A percentile compares a stretch with the other conserved stretches of the same genome.
phyloP scores from a whole-genome alignment of 2,113 vertebrate species.

The Camarhynchus parvulus region DNA sequence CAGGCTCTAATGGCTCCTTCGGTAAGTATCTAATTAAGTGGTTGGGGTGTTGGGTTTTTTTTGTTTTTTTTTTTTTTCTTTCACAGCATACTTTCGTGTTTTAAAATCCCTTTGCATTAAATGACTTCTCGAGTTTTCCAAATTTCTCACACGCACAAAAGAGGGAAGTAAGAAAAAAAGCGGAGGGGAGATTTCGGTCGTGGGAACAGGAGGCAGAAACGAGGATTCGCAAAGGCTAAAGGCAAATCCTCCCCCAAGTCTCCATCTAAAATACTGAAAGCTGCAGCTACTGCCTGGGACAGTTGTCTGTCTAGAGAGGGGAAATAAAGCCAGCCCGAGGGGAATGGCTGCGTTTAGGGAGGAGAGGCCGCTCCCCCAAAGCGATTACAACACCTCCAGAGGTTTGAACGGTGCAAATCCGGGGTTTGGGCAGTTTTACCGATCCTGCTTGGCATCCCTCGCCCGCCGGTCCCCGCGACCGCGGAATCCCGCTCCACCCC shows the following conservation, averaged over 20 bases:
- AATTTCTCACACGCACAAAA: background rate
- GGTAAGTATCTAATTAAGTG: slow-evolving; percentile 63
- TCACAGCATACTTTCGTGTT: slow-evolving; percentile 21
- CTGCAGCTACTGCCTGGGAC: background rate
- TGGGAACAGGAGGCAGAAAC: slow-evolving; percentile 16
- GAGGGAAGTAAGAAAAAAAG: background rate
- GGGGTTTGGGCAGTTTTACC: background rate
- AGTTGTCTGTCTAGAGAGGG: background rate
- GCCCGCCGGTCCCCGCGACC: background rate
- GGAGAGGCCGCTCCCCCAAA: background rate
- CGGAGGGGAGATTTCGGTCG: background rate
- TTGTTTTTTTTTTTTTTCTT: background rate
- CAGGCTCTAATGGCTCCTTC: slow-evolving; percentile 39
- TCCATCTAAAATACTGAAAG: background rate
- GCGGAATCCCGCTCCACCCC: no score
- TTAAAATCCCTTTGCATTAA: slow-evolving; percentile 58
- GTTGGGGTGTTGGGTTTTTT: background rate
- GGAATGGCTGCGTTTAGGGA: background rate
- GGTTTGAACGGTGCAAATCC: background rate
- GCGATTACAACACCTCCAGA: background rate
- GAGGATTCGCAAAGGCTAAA: background rate
- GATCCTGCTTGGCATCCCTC: background rate
- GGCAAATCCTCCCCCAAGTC: background rate
- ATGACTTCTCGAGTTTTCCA: slow-evolving; percentile 18
- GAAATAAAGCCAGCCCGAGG: background rate